Evolutionary conservation across 2,797 vertebrate genomes (phyloP).

Genomic region (Pogoniulus pusillus): DNA sequence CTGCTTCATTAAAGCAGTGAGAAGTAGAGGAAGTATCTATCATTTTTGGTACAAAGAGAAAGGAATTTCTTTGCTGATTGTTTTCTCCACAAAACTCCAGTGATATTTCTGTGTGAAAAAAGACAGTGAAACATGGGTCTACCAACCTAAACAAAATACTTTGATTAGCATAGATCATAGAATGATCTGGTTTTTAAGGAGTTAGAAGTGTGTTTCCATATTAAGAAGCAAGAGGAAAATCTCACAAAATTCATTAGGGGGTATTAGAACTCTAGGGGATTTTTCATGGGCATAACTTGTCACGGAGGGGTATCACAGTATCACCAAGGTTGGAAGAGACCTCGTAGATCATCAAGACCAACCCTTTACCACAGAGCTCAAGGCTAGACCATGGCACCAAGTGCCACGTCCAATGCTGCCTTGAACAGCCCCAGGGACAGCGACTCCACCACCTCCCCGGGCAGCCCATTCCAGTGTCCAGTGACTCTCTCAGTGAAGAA

Average conservation of each 20-base stretch:
- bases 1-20: neutral
- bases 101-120: neutral
- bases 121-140: neutral
- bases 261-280: neutral
- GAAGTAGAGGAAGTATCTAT: neutral
- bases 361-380: no score
- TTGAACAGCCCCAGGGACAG: no score
- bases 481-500: no score
- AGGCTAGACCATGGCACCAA: no score
- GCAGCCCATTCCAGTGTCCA: no score
- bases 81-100: neutral
- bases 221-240: neutral
- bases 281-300: neutral
- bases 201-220: neutral
- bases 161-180: neutral
- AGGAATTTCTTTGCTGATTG: neutral
- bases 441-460: no score
- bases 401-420: no score
- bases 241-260: neutral
- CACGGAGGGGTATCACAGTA: no score
- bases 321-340: no score
- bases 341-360: no score
- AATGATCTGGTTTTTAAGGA: no score
- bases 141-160: neutral
- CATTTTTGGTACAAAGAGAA: neutral